Evolutionary conservation across 1,140 invertebrate genomes (phyloP).

Genomic region (Atopsyche davidsoni): DNA sequence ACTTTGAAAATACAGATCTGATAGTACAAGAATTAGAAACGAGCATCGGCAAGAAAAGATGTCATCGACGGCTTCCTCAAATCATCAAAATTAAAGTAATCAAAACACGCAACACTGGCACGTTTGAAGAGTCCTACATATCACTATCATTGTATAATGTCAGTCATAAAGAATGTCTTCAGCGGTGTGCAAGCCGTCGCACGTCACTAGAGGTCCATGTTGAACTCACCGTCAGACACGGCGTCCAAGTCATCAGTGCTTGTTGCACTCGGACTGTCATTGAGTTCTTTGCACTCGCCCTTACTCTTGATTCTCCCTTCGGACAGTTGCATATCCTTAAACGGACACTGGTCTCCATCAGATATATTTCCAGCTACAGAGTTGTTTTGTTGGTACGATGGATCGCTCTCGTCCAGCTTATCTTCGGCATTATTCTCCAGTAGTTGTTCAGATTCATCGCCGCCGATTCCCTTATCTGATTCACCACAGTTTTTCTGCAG

Average conservation of each 20-base stretch:
- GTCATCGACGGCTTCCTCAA: no score
- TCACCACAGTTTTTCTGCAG: neutral
- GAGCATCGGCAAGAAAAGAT: no score
- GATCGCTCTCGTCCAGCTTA: neutral
- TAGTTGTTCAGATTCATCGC: no score
- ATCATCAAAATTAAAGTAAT: no score
- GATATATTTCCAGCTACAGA: conserved; percentile 1
- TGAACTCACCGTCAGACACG: conserved; percentile 15
- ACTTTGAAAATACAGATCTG: no score
- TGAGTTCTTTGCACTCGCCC: conserved; percentile 6
- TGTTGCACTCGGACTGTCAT: neutral
- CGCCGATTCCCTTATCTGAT: no score
- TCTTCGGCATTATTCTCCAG: neutral
- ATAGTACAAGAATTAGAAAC: no score
- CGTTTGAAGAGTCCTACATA: no score
- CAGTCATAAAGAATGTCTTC: no score
- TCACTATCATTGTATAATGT: no score
- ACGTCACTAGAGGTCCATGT: conserved; percentile 16
- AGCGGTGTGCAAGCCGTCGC: no score
- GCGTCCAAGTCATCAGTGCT: conserved; percentile 1
- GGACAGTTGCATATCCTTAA: neutral
- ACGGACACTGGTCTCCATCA: neutral
- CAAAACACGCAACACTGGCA: no score
- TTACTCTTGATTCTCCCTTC: neutral
- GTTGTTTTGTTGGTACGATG: neutral